Conservation (phyloP, 1,140 invertebrate species). For the Yoshiicerus persimilis region DNA sequence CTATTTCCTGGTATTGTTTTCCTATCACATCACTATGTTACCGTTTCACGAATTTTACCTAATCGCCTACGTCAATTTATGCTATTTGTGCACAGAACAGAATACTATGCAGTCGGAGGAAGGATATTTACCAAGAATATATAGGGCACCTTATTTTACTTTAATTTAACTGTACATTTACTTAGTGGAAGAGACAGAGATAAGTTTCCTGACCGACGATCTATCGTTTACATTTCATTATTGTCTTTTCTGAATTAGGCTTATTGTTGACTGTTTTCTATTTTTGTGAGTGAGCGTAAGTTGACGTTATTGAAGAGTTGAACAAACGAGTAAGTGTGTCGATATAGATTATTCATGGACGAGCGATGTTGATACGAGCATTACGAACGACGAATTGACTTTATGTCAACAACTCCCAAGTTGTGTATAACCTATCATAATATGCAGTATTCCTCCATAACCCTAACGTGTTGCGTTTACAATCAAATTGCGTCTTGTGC, state of each 20-base stretch:
- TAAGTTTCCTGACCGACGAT: background rate
- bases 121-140: too few relatives aligned
- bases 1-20: too few relatives aligned
- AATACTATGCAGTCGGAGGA: too few relatives aligned
- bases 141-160: background rate
- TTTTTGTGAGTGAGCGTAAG: background rate
- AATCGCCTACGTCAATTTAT: too few relatives aligned
- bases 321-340: slow-evolving; percentile 11
- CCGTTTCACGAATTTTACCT: too few relatives aligned
- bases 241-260: background rate
- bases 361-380: background rate
- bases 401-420: slow-evolving; percentile 1
- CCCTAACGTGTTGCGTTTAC: background rate
- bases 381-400: too few relatives aligned
- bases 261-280: background rate
- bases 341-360: slow-evolving; percentile 17
- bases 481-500: background rate
- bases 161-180: background rate
- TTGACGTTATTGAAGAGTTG: background rate
- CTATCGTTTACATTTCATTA: background rate
- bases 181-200: too few relatives aligned
- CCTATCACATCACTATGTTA: too few relatives aligned
- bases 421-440: background rate
- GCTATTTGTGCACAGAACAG: too few relatives aligned
- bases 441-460: too few relatives aligned